Conservation (phyloP, 2,797 vertebrate species). For the Coreius guichenoti region DNA sequence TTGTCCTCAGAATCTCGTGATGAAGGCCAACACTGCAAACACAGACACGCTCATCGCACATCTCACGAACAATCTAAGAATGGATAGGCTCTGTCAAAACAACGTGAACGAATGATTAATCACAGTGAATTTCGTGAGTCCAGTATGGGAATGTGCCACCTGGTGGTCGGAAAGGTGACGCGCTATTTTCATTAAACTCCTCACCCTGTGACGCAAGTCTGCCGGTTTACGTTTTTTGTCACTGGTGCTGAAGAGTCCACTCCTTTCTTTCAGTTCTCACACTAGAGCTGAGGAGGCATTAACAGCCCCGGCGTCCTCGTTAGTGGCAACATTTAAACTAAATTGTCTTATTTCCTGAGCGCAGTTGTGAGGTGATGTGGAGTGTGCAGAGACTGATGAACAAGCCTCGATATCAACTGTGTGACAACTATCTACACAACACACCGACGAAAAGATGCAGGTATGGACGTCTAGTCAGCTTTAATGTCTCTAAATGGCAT, state of each 20-base stretch:
- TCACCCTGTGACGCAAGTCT: conserved; percentile 54
- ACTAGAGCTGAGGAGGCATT: conserved; percentile 17
- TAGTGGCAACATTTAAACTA: neutral
- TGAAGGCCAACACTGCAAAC: conserved; percentile 9
- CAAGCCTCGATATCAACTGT: conserved; percentile 26
- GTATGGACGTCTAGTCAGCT: conserved; percentile 31
- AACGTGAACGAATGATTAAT: conserved; percentile 17
- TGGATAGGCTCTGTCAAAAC: conserved; percentile 43
- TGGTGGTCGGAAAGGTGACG: conserved; percentile 45
- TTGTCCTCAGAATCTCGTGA: conserved; percentile 7
- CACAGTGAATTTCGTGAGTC: neutral
- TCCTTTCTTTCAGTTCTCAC: conserved; percentile 31
- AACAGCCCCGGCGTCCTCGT: conserved; percentile 4
- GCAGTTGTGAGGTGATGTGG: conserved; percentile 31
- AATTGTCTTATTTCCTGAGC: neutral
- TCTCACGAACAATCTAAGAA: conserved; percentile 19
- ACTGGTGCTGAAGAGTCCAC: conserved; percentile 49
- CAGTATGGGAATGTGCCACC: conserved; percentile 48
- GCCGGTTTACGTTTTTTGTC: conserved; percentile 47
- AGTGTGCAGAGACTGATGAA: conserved; percentile 25
- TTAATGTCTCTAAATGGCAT: conserved; percentile 20
- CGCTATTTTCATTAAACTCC: conserved; percentile 46
- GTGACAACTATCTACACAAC: conserved; percentile 23
- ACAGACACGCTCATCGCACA: conserved; percentile 19
- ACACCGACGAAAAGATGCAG: conserved; percentile 40